phyloP scores from a whole-genome alignment of 2,888 invertebrate species.

The Agrochola lychnidis region DNA sequence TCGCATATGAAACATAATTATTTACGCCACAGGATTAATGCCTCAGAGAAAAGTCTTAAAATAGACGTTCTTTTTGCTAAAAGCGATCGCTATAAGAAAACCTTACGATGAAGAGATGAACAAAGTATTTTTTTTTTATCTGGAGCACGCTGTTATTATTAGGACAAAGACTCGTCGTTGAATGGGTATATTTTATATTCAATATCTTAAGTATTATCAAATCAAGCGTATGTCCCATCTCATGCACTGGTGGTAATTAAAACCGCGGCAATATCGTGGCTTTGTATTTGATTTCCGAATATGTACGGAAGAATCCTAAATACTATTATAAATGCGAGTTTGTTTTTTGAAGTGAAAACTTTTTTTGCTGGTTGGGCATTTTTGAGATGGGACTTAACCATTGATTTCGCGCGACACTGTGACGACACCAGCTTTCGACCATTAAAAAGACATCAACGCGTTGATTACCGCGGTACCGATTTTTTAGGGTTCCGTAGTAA shows the following conservation, averaged over 20 bases:
- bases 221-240: too few relatives aligned
- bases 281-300: not conserved
- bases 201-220: not conserved
- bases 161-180: too few relatives aligned
- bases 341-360: too few relatives aligned
- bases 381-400: too few relatives aligned
- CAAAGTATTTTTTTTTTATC: conserved; percentile 3
- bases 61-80: not conserved
- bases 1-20: not conserved
- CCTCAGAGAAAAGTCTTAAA: not conserved
- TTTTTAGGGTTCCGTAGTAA: too few relatives aligned
- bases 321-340: too few relatives aligned
- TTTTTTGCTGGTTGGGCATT: too few relatives aligned
- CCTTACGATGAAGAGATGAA: not conserved
- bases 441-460: too few relatives aligned
- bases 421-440: too few relatives aligned
- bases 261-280: not conserved
- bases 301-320: not conserved
- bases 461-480: too few relatives aligned
- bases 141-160: conserved; percentile 1
- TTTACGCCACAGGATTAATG: not conserved
- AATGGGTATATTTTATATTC: not conserved
- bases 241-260: not conserved
- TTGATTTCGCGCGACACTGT: too few relatives aligned
- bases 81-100: conserved; percentile 9